Evolutionary conservation across 1,140 invertebrate genomes (phyloP).

Genomic region (Saccostrea cuccullata): DNA sequence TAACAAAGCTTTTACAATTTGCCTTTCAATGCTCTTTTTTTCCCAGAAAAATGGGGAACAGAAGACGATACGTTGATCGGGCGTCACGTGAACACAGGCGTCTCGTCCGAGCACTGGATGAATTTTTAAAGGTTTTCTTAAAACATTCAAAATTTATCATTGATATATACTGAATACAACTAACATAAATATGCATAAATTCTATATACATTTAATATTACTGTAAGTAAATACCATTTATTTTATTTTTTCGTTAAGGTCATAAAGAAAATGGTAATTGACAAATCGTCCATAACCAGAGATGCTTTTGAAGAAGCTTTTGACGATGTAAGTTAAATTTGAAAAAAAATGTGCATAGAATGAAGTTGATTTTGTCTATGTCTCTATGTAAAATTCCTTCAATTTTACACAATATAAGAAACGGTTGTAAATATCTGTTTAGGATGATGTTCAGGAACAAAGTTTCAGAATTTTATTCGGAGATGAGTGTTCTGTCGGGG

Average conservation of each 20-base stretch:
- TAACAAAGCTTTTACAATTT: no score
- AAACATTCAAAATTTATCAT: no score
- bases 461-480: constrained; percentile 62
- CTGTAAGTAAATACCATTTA: no score
- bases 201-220: no score
- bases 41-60: background rate
- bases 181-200: no score
- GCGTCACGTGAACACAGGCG: background rate
- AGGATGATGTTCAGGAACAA: background rate
- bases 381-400: no score
- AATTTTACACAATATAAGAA: background rate
- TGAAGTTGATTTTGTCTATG: no score
- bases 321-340: background rate
- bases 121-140: background rate
- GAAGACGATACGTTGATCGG: background rate
- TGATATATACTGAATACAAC: no score
- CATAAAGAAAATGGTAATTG: background rate
- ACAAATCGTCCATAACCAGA: background rate
- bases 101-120: background rate
- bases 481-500: constrained; percentile 57
- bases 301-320: background rate
- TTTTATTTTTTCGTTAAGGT: background rate
- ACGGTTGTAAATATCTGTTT: background rate
- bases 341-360: background rate
- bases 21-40: background rate